A percentile compares a stretch with the other conserved stretches of the same genome.
These are phyloP conservation scores for Protobothrops mucrosquamatus DNA, from an alignment of 2,113 vertebrate species.

Conservation along the genomic window DNA sequence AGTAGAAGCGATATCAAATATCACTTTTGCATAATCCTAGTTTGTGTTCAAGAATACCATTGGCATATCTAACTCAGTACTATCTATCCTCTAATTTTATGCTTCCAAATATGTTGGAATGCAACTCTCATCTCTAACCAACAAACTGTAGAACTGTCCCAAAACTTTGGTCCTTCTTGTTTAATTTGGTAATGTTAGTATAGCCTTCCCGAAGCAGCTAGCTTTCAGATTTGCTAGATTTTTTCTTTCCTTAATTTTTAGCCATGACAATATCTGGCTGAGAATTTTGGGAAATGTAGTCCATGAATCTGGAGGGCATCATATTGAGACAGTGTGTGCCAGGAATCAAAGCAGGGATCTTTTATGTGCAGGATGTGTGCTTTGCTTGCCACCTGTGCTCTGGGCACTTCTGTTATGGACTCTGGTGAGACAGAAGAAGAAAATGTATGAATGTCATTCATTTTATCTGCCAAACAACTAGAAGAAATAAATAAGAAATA, in stretches of 20 bases:
- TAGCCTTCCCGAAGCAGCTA: neutral
- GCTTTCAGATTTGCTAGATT: neutral
- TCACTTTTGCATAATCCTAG: rapidly evolving
- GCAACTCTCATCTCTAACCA: neutral
- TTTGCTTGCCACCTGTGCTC: too few species aligned
- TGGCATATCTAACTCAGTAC: neutral
- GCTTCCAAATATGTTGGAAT: neutral
- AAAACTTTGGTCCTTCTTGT: neutral
- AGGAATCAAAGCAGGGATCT: neutral
- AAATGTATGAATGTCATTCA: rapidly evolving
- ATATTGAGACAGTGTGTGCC: neutral
- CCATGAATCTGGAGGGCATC: neutral
- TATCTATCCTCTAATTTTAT: neutral
- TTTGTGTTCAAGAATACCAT: neutral
- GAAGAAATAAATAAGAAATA: neutral
- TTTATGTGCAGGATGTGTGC: neutral
- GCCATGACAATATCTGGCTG: neutral
- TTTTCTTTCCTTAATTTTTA: neutral
- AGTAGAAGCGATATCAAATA: rapidly evolving
- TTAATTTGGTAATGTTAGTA: neutral
- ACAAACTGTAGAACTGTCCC: neutral
- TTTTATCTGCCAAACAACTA: neutral
- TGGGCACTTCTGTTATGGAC: neutral
- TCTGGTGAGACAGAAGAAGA: neutral
- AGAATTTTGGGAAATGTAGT: neutral